Conservation (phyloP, 1,140 invertebrate species). For the Eufriesea mexicana region DNA sequence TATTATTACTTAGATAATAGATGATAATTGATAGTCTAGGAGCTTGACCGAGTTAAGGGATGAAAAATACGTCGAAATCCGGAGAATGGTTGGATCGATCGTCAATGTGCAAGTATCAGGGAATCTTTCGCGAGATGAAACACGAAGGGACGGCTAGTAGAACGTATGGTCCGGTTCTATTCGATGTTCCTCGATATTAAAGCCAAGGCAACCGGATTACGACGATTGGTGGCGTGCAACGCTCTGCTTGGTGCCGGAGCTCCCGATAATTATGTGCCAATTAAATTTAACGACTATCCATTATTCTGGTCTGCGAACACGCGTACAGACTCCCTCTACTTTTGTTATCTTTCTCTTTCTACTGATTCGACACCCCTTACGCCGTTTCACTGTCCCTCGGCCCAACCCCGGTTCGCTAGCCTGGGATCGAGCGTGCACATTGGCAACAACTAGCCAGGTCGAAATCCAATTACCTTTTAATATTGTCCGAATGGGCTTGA, state of each 20-base stretch:
- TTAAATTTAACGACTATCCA: constrained; percentile 79
- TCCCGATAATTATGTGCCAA: constrained; percentile 77
- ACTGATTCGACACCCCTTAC: constrained; percentile 44
- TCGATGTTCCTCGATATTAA: constrained; percentile 70
- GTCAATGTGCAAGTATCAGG: constrained; percentile 18
- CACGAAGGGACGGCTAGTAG: constrained; percentile 17
- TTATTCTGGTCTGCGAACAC: constrained; percentile 70
- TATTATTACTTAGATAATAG: too few species aligned
- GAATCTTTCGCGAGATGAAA: neutral
- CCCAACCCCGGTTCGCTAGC: neutral
- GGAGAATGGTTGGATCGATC: constrained; percentile 10
- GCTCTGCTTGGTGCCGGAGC: constrained; percentile 54
- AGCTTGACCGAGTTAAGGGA: neutral
- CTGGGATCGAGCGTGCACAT: constrained; percentile 40
- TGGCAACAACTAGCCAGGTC: constrained; percentile 70
- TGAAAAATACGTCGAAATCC: neutral
- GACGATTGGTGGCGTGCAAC: constrained; percentile 66
- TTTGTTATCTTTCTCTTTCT: constrained; percentile 14
- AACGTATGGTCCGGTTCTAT: constrained; percentile 28
- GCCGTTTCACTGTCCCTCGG: neutral
- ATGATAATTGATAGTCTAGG: too few species aligned
- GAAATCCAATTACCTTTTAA: constrained; percentile 78
- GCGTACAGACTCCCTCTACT: constrained; percentile 32
- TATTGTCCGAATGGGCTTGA: constrained; percentile 64
- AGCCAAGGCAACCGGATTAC: constrained; percentile 63